Percentiles rank a stretch among this genome's conserved stretches.
These are phyloP conservation scores for Carassius auratus DNA, from an alignment of 2,113 vertebrate genomes.

Conservation along the genomic window DNA sequence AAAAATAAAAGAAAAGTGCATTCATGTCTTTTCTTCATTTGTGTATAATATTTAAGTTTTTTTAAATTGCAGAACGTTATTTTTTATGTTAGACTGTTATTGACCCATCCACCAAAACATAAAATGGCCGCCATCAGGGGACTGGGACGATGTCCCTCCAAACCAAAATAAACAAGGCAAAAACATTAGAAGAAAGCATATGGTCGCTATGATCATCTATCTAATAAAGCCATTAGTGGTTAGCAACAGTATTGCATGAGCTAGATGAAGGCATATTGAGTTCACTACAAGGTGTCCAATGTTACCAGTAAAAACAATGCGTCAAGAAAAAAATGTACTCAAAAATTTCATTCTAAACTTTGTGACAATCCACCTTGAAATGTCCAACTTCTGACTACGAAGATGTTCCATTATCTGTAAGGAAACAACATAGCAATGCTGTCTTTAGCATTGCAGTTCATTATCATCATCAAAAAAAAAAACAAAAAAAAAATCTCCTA, in stretches of 20 bases:
- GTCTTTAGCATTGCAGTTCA: neutral
- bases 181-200: neutral
- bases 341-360: too few relatives aligned
- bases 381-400: neutral
- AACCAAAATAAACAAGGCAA: neutral
- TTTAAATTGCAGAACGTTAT: neutral
- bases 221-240: neutral
- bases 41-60: neutral
- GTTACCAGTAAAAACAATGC: neutral
- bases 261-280: neutral
- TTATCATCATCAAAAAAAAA: neutral
- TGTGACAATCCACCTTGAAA: too few relatives aligned
- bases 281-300: neutral
- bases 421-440: neutral
- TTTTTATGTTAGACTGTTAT: neutral
- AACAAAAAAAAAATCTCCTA: neutral
- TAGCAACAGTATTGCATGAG: neutral
- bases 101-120: neutral
- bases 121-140: slow-evolving; percentile 5
- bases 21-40: neutral
- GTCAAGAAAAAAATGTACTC: too few relatives aligned
- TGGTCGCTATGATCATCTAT: neutral
- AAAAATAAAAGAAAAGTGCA: too few relatives aligned
- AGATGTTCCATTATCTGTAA: too few relatives aligned
- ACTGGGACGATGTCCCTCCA: neutral